Percentiles rank a stretch among this genome's conserved stretches.
phyloP scores from a whole-genome alignment of 2,888 invertebrate genomes.

The Drosophila merina region DNA sequence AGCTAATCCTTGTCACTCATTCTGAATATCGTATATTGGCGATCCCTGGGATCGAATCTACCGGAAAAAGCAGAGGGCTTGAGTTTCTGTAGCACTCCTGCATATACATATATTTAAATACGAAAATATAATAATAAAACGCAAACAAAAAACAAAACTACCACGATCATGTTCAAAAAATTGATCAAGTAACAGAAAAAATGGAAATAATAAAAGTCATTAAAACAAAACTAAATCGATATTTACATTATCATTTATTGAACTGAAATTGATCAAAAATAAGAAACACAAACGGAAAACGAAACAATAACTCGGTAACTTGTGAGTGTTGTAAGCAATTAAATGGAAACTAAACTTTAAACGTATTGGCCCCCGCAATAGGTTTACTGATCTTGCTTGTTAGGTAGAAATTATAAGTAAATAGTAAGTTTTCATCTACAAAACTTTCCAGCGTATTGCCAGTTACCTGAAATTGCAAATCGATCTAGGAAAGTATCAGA shows the following conservation, averaged over 20 bases:
- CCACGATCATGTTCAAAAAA: slow-evolving; percentile 64
- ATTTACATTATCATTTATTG: neutral
- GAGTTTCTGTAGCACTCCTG: neutral
- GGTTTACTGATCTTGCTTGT: too few species aligned
- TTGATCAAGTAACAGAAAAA: slow-evolving; percentile 69
- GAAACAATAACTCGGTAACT: neutral
- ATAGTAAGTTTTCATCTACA: neutral
- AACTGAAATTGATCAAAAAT: neutral
- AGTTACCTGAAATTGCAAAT: neutral
- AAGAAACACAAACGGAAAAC: neutral
- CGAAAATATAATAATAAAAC: slow-evolving; percentile 42
- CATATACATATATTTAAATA: slow-evolving; percentile 75
- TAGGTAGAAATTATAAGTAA: too few species aligned
- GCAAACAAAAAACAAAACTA: slow-evolving; percentile 30
- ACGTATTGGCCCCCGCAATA: too few species aligned
- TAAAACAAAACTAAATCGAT: slow-evolving; percentile 26
- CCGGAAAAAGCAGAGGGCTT: too few species aligned
- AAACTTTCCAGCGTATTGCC: neutral
- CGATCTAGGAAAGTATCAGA: neutral
- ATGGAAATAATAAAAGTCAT: slow-evolving; percentile 72
- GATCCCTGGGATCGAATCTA: too few species aligned
- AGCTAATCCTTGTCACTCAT: neutral
- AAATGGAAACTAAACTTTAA: neutral
- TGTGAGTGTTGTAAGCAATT: neutral
- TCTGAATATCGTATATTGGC: neutral